phyloP scores from a whole-genome alignment of 2,888 invertebrate genomes.

The Heliconius aoede region DNA sequence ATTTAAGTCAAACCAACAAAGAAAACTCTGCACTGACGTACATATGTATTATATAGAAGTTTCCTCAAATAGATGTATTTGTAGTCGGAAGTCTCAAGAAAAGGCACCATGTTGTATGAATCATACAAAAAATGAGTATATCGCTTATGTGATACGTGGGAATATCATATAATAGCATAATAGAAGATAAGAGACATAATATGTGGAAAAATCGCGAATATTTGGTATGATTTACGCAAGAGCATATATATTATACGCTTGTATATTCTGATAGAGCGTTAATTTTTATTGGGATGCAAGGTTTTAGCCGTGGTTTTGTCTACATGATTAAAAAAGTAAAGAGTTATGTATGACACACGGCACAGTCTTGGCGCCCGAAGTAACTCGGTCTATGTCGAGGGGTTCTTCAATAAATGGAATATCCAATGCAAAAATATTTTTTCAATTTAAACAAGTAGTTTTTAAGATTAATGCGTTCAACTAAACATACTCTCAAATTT shows the following conservation, averaged over 20 bases:
- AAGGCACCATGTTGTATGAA: constrained; percentile 34
- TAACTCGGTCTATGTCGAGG: no score
- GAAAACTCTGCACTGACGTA: not conserved
- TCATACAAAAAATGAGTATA: constrained; percentile 36
- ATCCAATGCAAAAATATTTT: no score
- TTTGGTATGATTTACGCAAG: not conserved
- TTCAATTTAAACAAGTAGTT: no score
- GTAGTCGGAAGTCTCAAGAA: constrained; percentile 37
- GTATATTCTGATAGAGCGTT: not conserved
- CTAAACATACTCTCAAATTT: no score
- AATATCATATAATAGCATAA: constrained; percentile 37
- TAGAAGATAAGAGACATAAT: constrained; percentile 26
- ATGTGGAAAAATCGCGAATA: constrained; percentile 23
- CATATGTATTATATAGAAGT: not conserved
- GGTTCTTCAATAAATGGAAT: no score
- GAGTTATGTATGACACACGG: no score
- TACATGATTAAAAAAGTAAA: no score
- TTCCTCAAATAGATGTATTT: constrained; percentile 10
- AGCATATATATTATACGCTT: not conserved
- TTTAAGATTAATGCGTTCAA: no score
- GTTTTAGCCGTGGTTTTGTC: not conserved
- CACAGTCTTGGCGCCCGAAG: no score
- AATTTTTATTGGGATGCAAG: not conserved
- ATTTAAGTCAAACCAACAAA: not conserved
- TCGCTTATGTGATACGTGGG: constrained; percentile 43